These are phyloP conservation scores for Limnephilus lunatus DNA, from an alignment of 2,888 invertebrate species.

Conservation along the genomic window DNA sequence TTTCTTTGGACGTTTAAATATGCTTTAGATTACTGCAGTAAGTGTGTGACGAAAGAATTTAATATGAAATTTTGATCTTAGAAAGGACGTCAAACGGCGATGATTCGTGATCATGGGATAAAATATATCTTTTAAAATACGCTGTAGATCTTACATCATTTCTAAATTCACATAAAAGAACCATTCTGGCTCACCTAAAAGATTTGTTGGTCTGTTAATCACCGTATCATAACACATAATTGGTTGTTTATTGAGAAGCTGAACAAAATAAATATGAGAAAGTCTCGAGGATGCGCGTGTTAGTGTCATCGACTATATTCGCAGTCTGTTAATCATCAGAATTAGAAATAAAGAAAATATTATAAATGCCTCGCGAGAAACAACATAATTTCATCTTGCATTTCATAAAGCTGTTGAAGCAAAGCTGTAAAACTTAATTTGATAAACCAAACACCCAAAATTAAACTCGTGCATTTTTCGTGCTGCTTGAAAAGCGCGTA, in stretches of 20 bases:
- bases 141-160: not conserved
- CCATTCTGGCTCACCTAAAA: not conserved
- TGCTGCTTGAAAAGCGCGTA: slow-evolving; percentile 7
- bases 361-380: slow-evolving; percentile 16
- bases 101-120: not conserved
- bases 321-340: slow-evolving; percentile 19
- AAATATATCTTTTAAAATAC: slow-evolving; percentile 2
- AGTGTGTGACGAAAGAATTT: not conserved
- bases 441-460: slow-evolving; percentile 36
- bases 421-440: slow-evolving; percentile 35
- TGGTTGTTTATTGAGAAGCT: not conserved
- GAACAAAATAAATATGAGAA: slow-evolving; percentile 8
- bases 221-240: slow-evolving; percentile 6
- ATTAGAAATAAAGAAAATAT: slow-evolving; percentile 35
- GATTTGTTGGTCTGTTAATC: not conserved
- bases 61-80: not conserved
- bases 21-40: not conserved
- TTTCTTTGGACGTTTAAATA: not conserved
- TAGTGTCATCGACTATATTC: slow-evolving; percentile 12
- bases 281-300: not conserved
- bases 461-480: slow-evolving; percentile 33
- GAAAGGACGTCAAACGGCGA: not conserved
- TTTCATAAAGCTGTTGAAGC: slow-evolving; percentile 44
- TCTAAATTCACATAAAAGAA: not conserved
- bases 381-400: slow-evolving; percentile 40